A percentile compares a stretch with the other conserved stretches of the same genome.
Evolutionary conservation across 2,113 vertebrate species (phyloP).

Genomic region (Monopterus albus): DNA sequence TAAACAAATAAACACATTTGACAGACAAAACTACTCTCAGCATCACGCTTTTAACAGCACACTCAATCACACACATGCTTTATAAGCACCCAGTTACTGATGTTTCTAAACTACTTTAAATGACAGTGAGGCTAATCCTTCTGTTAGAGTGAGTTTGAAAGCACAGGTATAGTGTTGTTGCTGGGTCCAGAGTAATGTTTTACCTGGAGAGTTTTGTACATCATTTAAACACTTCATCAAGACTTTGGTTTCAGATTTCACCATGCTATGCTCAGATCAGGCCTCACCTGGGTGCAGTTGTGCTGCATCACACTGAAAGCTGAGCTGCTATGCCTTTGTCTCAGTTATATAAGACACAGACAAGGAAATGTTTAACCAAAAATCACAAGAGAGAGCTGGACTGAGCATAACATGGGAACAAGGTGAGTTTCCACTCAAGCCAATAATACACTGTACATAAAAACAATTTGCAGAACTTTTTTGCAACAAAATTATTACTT

Average conservation of each 20-base stretch:
- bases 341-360: conserved; percentile 24
- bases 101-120: conserved; percentile 72
- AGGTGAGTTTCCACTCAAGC: conserved; percentile 52
- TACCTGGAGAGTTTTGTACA: conserved; percentile 80
- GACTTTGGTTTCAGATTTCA: conserved; percentile 81
- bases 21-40: conserved; percentile 55
- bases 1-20: conserved; percentile 60
- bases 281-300: conserved; percentile 40
- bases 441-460: conserved; percentile 60
- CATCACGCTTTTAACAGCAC: conserved; percentile 34
- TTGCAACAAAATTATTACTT: conserved; percentile 43
- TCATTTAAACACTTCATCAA: conserved; percentile 76
- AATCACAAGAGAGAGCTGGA: conserved; percentile 62
- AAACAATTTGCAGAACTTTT: conserved; percentile 36
- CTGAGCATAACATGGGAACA: conserved; percentile 59
- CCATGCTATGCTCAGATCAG: conserved; percentile 61
- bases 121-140: conserved; percentile 79
- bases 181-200: conserved; percentile 85
- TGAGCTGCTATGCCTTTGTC: conserved; percentile 25
- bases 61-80: conserved; percentile 35
- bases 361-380: conserved; percentile 19
- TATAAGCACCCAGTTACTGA: conserved; percentile 65
- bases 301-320: conserved; percentile 9
- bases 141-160: conserved; percentile 77
- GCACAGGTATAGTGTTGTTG: conserved; percentile 86